A percentile compares a stretch with the other conserved stretches of the same genome.
Evolutionary conservation across 2,113 vertebrate species (phyloP).

Genomic region (Siniperca knerii): DNA sequence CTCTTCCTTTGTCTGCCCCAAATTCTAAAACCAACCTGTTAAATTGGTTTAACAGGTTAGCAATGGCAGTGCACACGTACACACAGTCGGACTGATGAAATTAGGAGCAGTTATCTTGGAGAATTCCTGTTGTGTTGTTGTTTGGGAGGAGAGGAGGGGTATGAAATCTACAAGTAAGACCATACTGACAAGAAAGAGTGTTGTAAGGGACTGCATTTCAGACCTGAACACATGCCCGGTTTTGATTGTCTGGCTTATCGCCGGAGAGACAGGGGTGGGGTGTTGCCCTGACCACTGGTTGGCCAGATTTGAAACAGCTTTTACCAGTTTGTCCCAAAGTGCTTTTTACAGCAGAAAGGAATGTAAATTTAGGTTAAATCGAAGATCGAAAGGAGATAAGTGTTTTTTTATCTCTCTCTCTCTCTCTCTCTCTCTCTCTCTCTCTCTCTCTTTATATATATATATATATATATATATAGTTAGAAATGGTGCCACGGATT

Average conservation of each 20-base stretch:
- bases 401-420: not conserved
- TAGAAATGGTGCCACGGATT: not conserved
- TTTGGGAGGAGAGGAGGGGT: not conserved
- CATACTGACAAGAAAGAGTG: conserved; percentile 6
- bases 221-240: not conserved
- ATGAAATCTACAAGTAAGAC: conserved; percentile 4
- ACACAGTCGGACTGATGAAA: conserved; percentile 7
- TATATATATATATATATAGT: too few relatives aligned
- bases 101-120: conserved; percentile 2
- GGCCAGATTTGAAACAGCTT: not conserved
- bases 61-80: not conserved
- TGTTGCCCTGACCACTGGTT: too few relatives aligned
- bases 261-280: not conserved
- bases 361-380: not conserved
- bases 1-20: not conserved
- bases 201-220: not conserved
- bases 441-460: too few relatives aligned
- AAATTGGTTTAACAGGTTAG: conserved; percentile 37
- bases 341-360: not conserved
- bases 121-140: not conserved
- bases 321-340: not conserved
- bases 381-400: not conserved
- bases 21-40: not conserved
- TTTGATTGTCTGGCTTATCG: conserved; percentile 2
- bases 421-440: too few relatives aligned